Base-by-base conservation (phyloP, 2,113 vertebrate species). In the Amphiprion ocellaris region DNA sequence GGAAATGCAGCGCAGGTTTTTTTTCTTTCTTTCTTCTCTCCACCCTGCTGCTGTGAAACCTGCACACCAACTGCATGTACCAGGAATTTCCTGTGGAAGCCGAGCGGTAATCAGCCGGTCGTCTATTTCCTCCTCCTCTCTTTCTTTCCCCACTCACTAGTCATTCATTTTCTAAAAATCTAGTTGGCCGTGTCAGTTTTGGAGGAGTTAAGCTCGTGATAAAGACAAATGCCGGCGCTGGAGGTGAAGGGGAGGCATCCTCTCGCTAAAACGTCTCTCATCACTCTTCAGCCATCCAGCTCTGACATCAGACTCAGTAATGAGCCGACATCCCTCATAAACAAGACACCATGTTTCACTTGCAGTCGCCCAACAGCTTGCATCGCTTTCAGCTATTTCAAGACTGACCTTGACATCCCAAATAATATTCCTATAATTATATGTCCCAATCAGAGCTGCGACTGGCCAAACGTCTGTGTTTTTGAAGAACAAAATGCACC, bases 31-130 rank as follows among this genome's bases (percentile, higher is more conserved):
- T 0, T 0, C 50, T 39, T 70, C 44, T 67, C 23, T 59, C 66
- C 70, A 66, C 47, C 30, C 73, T 79, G 76, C 58, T 67, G 9
- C 80, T 77, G 17, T 14, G 47, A 85, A 72, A 83, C 64, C 65
- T 61, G 70, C 81, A 28, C 53, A 77, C 78, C 56, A 74, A 54
- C 77, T 59, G 59, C 49, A 72, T 23, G 65, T 69, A 84, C 59
- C 77, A 88, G 76, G 85, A 90, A 90, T 85, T 86, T 90, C 85
- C 87, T 81, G 73, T 87, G 85, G 80, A 86, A 87, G 80, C 70
- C 9, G 5, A 56, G 79, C 84, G 85, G 68, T 85, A 77, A 89
- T 84, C 71, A 77, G 44, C 67, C 68, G 79, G 81, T 64, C 70
- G 75, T 75, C 61, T 69, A 87, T 79, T 86, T 89, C 85, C 87